These are phyloP conservation scores for Pollenia angustigena DNA, from an alignment of 2,888 invertebrate genomes.

Conservation along the genomic window DNA sequence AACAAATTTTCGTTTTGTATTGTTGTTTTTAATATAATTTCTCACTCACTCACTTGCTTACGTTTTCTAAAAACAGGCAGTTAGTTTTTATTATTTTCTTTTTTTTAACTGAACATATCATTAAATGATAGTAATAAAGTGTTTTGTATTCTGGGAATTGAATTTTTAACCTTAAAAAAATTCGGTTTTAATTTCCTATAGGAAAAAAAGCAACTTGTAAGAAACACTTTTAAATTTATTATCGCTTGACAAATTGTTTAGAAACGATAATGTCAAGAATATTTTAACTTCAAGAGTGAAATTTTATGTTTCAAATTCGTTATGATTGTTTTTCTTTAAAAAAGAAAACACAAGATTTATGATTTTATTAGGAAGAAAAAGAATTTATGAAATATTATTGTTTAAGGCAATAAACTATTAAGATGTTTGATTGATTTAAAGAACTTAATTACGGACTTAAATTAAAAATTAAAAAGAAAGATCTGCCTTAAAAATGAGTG, in stretches of 20 bases:
- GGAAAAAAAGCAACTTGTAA: background rate
- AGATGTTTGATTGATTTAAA: too few relatives aligned
- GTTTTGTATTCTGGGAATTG: conserved; percentile 49
- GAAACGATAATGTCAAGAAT: conserved; percentile 42
- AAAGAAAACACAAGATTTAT: conserved; percentile 9
- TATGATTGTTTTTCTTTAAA: background rate
- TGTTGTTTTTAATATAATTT: too few relatives aligned
- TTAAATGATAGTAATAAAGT: conserved; percentile 42
- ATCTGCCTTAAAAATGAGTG: too few relatives aligned
- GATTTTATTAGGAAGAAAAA: background rate
- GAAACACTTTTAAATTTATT: conserved; percentile 38
- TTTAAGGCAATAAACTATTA: background rate
- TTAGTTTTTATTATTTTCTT: background rate
- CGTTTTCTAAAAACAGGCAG: too few relatives aligned
- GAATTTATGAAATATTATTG: conserved; percentile 3
- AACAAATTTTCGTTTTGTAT: too few relatives aligned
- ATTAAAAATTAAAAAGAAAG: too few relatives aligned
- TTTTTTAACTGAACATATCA: background rate
- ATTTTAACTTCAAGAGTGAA: conserved; percentile 46
- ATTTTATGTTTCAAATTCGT: conserved; percentile 26
- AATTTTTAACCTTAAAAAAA: conserved; percentile 3
- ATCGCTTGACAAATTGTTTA: conserved; percentile 59
- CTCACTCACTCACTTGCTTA: too few relatives aligned
- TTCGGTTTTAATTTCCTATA: too few relatives aligned
- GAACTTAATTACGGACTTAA: too few relatives aligned